Percentiles rank a stretch among this genome's conserved stretches.
Conservation (phyloP, 2,888 invertebrate species). For the Carpatolechia fugitivella region DNA sequence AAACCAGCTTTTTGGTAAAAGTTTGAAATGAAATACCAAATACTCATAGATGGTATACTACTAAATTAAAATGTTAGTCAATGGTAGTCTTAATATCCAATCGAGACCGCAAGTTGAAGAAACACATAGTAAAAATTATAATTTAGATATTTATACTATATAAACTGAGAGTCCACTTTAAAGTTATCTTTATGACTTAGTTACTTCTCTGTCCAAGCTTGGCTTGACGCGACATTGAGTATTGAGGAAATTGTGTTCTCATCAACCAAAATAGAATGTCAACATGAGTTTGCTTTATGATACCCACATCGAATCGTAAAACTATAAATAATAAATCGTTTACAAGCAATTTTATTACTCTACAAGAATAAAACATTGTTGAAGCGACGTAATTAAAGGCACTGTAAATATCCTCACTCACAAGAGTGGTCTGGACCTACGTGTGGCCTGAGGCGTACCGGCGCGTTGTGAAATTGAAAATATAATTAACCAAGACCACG, state of each 20-base stretch:
- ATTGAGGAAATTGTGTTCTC: conserved; percentile 2
- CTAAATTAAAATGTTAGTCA: too few species aligned
- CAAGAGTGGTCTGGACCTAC: conserved; percentile 40
- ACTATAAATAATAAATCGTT: conserved; percentile 10
- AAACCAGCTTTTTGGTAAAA: too few species aligned
- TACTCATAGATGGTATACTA: too few species aligned
- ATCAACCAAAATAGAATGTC: conserved; percentile 1
- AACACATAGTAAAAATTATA: background rate
- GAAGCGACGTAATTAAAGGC: conserved; percentile 33
- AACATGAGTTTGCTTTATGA: conserved; percentile 1
- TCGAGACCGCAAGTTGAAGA: background rate
- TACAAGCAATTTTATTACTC: conserved; percentile 11
- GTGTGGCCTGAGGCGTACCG: conserved; percentile 43
- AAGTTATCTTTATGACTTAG: conserved; percentile 2
- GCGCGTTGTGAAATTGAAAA: conserved; percentile 66
- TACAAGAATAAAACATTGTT: conserved; percentile 17
- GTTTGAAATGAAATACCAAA: too few species aligned
- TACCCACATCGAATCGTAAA: background rate
- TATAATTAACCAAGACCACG: conserved; percentile 59
- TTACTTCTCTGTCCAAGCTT: background rate
- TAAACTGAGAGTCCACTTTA: background rate
- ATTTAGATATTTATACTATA: background rate
- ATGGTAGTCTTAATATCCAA: too few species aligned
- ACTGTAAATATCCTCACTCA: conserved; percentile 44
- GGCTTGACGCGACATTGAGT: background rate